Conservation (phyloP, 2,888 invertebrate genomes). For the Amphipoea lucens region DNA sequence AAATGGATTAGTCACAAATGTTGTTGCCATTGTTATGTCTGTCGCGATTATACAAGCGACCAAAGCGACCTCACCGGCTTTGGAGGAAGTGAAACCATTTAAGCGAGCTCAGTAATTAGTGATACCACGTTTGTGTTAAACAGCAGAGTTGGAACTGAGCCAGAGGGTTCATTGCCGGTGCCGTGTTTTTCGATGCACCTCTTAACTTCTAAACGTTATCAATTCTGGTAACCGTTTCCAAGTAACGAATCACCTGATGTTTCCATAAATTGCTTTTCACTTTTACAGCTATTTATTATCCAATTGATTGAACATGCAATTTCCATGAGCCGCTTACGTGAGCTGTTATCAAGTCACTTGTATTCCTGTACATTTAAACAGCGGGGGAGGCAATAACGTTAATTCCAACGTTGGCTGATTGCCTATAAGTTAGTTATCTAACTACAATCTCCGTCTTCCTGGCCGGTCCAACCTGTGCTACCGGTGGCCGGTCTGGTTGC, state of each 20-base stretch:
- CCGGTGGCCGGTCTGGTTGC: slow-evolving; percentile 66
- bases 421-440: slow-evolving; percentile 67
- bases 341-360: slow-evolving; percentile 53
- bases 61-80: slow-evolving; percentile 44
- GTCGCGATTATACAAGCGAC: slow-evolving; percentile 68
- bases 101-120: slow-evolving; percentile 60
- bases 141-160: slow-evolving; percentile 63
- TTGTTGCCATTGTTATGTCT: slow-evolving; percentile 73
- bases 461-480: slow-evolving; percentile 67
- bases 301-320: slow-evolving; percentile 57
- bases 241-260: slow-evolving; percentile 34
- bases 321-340: slow-evolving; percentile 52
- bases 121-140: slow-evolving; percentile 56
- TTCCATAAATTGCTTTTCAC: slow-evolving; percentile 57
- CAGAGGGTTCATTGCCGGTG: slow-evolving; percentile 68
- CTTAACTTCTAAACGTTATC: slow-evolving; percentile 34
- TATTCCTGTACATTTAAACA: slow-evolving; percentile 55
- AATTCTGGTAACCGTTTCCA: slow-evolving; percentile 39
- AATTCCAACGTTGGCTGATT: slow-evolving; percentile 62
- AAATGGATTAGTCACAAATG: slow-evolving; percentile 77
- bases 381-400: slow-evolving; percentile 61
- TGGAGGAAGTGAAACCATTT: slow-evolving; percentile 64
- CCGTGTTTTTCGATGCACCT: slow-evolving; percentile 45
- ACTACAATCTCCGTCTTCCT: slow-evolving; percentile 67
- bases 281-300: slow-evolving; percentile 53